Conservation (phyloP, 2,888 invertebrate genomes). For the Sisyra terminalis region DNA sequence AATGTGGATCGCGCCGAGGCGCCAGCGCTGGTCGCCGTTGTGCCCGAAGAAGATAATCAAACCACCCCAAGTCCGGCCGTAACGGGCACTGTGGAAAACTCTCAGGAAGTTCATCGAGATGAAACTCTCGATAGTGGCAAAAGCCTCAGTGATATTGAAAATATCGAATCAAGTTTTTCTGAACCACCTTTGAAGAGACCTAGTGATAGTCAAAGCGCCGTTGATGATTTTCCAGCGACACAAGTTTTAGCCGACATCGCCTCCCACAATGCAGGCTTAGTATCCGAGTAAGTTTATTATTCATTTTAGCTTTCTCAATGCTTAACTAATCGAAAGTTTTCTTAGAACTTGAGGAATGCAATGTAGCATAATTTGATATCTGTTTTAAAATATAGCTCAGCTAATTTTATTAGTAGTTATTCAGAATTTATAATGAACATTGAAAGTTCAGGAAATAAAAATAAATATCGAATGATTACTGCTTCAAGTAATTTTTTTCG, state of each 20-base stretch:
- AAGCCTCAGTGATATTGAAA: background rate
- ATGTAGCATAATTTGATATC: too few species aligned
- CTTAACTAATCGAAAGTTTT: too few species aligned
- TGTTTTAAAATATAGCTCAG: too few species aligned
- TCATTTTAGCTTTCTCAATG: too few species aligned
- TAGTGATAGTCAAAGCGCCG: too few species aligned
- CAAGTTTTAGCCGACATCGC: slow-evolving; percentile 14
- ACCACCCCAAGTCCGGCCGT: slow-evolving; percentile 1
- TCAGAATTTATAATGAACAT: too few species aligned
- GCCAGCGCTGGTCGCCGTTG: background rate
- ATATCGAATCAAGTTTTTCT: slow-evolving; percentile 2
- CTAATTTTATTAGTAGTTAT: too few species aligned
- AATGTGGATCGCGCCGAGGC: background rate
- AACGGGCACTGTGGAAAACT: background rate
- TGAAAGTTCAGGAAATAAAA: too few species aligned
- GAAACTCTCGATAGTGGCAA: background rate
- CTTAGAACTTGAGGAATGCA: too few species aligned
- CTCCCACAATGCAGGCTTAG: slow-evolving; percentile 36
- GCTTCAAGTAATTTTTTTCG: too few species aligned
- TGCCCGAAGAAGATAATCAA: slow-evolving; percentile 1
- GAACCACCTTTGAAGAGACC: background rate
- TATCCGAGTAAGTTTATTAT: slow-evolving; percentile 33
- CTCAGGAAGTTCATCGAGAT: background rate
- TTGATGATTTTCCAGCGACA: too few species aligned
- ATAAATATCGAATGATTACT: too few species aligned